Percentiles rank a stretch among this genome's conserved stretches.
Conservation (phyloP, 1,140 invertebrate species). For the Drosophila ananassae region DNA sequence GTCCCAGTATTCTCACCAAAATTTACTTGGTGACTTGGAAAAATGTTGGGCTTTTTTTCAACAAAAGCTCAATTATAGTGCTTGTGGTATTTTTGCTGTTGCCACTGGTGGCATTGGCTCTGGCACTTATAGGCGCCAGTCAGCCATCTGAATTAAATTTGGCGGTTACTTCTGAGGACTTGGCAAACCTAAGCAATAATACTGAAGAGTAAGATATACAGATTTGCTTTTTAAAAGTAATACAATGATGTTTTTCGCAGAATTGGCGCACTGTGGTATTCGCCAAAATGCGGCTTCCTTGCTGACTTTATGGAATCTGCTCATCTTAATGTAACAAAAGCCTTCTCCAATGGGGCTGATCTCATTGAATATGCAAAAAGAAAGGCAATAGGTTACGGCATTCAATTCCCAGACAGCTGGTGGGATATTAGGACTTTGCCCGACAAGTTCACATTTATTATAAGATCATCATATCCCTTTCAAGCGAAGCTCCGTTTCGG, state of each 20-base stretch:
- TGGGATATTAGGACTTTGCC: not conserved
- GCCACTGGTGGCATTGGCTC: not conserved
- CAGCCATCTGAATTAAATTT: no score
- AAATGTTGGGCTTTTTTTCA: constrained; percentile 5
- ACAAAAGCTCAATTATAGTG: not conserved
- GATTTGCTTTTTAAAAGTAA: no score
- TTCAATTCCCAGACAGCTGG: constrained; percentile 12
- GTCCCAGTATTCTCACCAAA: not conserved
- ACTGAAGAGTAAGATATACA: no score
- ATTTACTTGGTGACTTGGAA: constrained; percentile 10
- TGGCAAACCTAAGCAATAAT: no score
- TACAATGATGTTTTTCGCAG: not conserved
- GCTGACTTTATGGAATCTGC: not conserved
- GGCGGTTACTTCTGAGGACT: no score
- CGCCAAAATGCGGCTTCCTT: not conserved
- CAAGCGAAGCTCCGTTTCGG: not conserved
- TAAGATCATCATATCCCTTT: not conserved
- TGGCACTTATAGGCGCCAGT: not conserved
- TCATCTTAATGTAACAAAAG: not conserved
- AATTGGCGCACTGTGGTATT: not conserved
- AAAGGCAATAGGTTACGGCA: not conserved
- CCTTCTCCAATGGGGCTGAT: not conserved
- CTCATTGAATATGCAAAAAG: not conserved
- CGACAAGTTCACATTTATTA: not conserved
- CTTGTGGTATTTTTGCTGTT: not conserved